Evolutionary conservation across 1,140 invertebrate species (phyloP), one percentile per base, ranked within the genome.

Genomic region (Magallana gigas): DNA sequence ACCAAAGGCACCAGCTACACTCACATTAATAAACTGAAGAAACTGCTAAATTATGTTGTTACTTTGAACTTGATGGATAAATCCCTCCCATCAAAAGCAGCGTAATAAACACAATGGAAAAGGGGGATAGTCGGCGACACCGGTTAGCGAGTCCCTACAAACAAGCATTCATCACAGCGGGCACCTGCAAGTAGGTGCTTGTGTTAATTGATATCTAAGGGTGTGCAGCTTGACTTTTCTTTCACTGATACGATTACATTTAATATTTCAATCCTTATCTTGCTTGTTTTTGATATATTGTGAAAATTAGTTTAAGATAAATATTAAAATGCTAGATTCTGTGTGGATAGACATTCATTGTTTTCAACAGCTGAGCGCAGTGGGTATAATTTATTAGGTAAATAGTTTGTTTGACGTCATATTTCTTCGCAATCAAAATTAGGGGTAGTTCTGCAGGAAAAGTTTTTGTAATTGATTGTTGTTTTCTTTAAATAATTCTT

Each of bases 1-100:
- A 29, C 18, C 3, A 12, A 8, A 76, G 36, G 68, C 68, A 76
- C 68, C 68, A 18, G 14, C 9, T 29, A 76, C 68, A 76, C 68
- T 76, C 9, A 12, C 68, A 76, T 76, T 76, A 76, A 76, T 76
- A 76, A 29, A 76, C 68, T 76, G 68, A 76, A 76, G 68, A 76
- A 76, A 76, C 68, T 76, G 23, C 68, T 76, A 76, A 76, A 29
- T 76, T 76, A 36, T 11, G 8, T 76, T 12, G 36, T 11, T 76
- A 29, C 68, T 76, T 76, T 76, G 68, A 76, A 76, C 68, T 76
- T 29, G 68, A 29, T 29, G 9, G 5, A 76, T 76, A 29, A 76
- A 76, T 76, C 36, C 36, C 36, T 29, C 12, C 36, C 36, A 76
- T 76, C 68, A 76, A 76, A 76, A 29, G 36, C 68, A 76, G 1